Conservation (phyloP, 35 echinoderm and acorn worm species). For the Ptychodera flava region DNA sequence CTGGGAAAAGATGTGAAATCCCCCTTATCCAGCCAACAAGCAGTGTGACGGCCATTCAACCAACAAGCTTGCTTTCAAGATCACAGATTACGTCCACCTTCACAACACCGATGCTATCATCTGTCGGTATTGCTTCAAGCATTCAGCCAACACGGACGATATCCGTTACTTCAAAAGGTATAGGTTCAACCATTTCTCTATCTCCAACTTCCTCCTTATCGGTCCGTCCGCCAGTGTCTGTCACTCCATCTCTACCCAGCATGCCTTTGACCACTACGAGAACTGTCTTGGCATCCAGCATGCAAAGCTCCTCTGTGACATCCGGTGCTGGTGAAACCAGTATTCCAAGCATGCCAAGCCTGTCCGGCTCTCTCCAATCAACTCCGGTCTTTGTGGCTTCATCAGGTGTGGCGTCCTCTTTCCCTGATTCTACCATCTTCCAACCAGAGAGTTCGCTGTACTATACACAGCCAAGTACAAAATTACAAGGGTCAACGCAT, state of each 20-base stretch:
- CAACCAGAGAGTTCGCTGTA: too few species aligned
- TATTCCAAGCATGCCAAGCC: neutral
- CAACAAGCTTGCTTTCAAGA: constrained; percentile 8
- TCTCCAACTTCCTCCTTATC: neutral
- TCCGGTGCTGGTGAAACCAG: neutral
- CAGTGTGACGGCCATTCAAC: neutral
- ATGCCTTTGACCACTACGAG: neutral
- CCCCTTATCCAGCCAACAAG: neutral
- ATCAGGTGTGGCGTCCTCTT: neutral
- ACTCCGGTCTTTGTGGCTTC: neutral
- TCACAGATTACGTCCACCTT: neutral
- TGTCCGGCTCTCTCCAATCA: neutral
- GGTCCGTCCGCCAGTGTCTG: neutral
- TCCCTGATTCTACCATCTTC: neutral
- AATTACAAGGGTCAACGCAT: too few species aligned
- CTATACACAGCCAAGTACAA: too few species aligned
- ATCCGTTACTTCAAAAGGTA: neutral
- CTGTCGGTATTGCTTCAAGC: neutral
- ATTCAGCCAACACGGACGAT: neutral
- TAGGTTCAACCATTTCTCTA: neutral
- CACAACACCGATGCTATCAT: neutral
- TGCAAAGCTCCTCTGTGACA: neutral
- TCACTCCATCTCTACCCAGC: neutral
- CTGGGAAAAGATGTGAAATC: constrained; percentile 50
- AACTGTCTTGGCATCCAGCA: neutral